Base-by-base conservation (phyloP, 1,140 invertebrate genomes). In the Apolygus lucorum region DNA sequence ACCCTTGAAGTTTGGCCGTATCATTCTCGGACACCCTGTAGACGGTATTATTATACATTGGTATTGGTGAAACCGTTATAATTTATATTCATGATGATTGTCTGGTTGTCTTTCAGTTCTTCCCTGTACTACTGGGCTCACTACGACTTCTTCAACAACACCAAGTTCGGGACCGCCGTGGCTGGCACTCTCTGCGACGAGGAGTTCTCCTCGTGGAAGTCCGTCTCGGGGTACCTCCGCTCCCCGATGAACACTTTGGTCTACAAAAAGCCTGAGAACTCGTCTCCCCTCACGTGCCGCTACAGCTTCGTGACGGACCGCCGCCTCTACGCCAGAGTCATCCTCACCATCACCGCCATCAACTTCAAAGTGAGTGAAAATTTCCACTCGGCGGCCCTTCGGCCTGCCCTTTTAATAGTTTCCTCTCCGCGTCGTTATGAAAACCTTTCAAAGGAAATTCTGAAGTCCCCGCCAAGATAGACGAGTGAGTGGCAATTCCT, bases 81-180 rank as follows among this genome's bases (percentile, higher is more conserved):
- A n/a, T n/a, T n/a, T n/a, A n/a, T n/a, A n/a, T n/a, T n/a, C n/a
- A n/a, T n/a, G n/a, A n/a, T 59, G 54, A 59, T 21, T 59, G 13
- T 22, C 22, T 59, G 13, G 22, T 59, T 24, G 8, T 17, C 21
- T 76, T 72, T 52, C 77, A 84, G 85, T 1, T 88, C 87, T 22
- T 93, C 91, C 0, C 79, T 95, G 0, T 93, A 94, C 76, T 94
- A 93, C 76, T 93, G 91, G 91, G 91, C 91, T 0, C 91, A 93
- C 77, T 95, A 93, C 73, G 91, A 95, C 75, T 95, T 94, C 79
- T 94, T 93, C 79, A 94, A 94, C 77, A 91, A 92, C 70, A 93
- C 90, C 0, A 85, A 87, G 28, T 90, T 89, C 70, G 92, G 92
- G 0, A 89, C 90, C 68, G 86, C 89, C 0, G 86, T 93, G 0